Evolutionary conservation across 2,797 vertebrate species (phyloP).

Genomic region (Poecilia wingei): DNA sequence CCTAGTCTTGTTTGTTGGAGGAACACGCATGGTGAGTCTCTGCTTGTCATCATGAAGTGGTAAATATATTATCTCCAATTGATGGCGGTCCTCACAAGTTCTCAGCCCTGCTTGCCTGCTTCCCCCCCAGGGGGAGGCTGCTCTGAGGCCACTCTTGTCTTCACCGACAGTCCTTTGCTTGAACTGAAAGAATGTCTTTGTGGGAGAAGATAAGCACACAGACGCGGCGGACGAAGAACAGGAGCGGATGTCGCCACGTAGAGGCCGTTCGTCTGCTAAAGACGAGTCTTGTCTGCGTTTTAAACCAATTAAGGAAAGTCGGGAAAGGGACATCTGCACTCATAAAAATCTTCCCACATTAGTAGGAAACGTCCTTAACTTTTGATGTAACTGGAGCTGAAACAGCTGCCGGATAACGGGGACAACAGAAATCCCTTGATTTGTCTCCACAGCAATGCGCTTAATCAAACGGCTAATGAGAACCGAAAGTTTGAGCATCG

Average conservation of each 20-base stretch:
- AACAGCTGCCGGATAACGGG: neutral
- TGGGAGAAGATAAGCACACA: conserved; percentile 49
- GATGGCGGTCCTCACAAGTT: conserved; percentile 26
- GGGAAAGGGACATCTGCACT: conserved; percentile 18
- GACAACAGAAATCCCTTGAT: neutral
- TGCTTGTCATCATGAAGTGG: conserved; percentile 33
- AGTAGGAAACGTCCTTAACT: too few species aligned
- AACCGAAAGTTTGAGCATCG: neutral
- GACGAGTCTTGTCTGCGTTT: conserved; percentile 30
- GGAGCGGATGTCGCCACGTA: conserved; percentile 29
- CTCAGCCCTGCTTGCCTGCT: conserved; percentile 45
- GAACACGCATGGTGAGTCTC: conserved; percentile 21
- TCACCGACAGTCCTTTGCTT: conserved; percentile 37
- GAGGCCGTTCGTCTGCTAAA: conserved; percentile 52
- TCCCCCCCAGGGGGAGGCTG: conserved; percentile 26
- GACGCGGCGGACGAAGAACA: conserved; percentile 43
- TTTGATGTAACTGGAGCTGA: neutral
- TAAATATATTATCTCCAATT: conserved; percentile 7
- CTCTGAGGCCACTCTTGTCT: conserved; percentile 28
- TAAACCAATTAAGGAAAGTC: conserved; percentile 52
- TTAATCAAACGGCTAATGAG: neutral
- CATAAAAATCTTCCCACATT: neutral
- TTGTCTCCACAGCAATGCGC: neutral
- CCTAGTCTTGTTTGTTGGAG: neutral
- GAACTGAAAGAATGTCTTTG: conserved; percentile 45